Percentiles rank a stretch among this genome's conserved stretches.
phyloP scores from a whole-genome alignment of 1,140 invertebrate species.

The Ceratitis capitata region DNA sequence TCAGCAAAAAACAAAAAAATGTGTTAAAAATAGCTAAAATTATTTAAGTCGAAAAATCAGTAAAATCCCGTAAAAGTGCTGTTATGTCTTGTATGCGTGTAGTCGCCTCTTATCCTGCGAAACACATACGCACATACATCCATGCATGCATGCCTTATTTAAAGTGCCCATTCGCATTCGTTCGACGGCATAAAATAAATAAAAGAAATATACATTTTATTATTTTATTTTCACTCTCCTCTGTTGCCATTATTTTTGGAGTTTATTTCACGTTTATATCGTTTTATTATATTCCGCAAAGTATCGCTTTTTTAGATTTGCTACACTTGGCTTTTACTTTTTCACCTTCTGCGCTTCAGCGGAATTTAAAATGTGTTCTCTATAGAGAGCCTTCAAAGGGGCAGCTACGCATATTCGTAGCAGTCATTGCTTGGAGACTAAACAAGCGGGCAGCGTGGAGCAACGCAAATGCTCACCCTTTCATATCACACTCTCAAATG shows the following conservation, averaged over 20 bases:
- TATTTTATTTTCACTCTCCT: constrained; percentile 47
- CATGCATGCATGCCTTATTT: not conserved
- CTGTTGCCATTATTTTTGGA: not conserved
- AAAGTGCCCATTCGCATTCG: not conserved
- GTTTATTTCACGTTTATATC: not conserved
- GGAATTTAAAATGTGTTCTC: no score
- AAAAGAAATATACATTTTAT: constrained; percentile 41
- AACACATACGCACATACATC: not conserved
- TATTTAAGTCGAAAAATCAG: not conserved
- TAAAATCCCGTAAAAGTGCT: not conserved
- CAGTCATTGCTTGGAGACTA: not conserved
- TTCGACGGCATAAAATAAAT: not conserved
- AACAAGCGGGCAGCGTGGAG: not conserved
- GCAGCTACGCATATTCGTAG: not conserved
- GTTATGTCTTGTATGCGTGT: not conserved
- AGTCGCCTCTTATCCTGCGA: not conserved
- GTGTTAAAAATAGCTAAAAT: not conserved
- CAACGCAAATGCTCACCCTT: not conserved
- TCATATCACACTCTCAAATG: not conserved
- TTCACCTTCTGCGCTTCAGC: not conserved
- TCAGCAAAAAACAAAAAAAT: not conserved
- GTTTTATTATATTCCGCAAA: not conserved
- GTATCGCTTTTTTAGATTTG: not conserved
- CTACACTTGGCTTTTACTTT: not conserved
- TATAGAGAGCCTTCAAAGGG: no score